Evolutionary conservation across 1,140 invertebrate genomes (phyloP).

Genomic region (Maniola jurtina): DNA sequence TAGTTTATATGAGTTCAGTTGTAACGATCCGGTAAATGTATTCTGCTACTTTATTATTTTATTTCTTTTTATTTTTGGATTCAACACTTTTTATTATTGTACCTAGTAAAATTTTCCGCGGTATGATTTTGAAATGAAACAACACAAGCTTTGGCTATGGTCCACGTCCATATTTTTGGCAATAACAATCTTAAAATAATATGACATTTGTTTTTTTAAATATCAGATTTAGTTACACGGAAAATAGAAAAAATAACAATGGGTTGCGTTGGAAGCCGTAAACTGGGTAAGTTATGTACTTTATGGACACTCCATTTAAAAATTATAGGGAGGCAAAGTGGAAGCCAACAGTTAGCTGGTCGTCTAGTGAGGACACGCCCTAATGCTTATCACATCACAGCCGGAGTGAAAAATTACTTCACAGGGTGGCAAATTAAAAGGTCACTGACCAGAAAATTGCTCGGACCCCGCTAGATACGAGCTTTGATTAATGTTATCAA

Average conservation of each 20-base stretch:
- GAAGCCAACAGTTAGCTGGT: too few species aligned
- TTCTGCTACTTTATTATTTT: conserved; percentile 6
- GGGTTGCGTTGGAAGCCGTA: too few species aligned
- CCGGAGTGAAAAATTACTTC: conserved; percentile 40
- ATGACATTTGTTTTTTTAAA: too few species aligned
- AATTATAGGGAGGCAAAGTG: too few species aligned
- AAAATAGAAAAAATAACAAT: too few species aligned
- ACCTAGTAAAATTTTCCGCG: background rate
- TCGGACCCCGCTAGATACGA: conserved; percentile 43
- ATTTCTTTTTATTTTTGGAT: background rate
- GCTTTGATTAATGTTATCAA: conserved; percentile 74
- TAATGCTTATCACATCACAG: conserved; percentile 34
- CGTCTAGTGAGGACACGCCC: background rate
- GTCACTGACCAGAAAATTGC: conserved; percentile 70
- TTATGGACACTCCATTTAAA: too few species aligned
- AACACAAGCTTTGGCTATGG: background rate
- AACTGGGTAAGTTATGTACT: too few species aligned
- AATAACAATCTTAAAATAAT: too few species aligned
- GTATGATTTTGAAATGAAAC: background rate
- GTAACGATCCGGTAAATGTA: conserved; percentile 14
- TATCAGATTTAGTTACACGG: too few species aligned
- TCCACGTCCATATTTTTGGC: background rate
- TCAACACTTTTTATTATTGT: background rate
- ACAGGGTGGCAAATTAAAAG: conserved; percentile 61
- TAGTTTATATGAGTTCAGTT: conserved; percentile 10